A percentile compares a stretch with the other conserved stretches of the same genome.
Conservation (phyloP, 2,888 invertebrate species). For the Hirtodrosophila confusa region DNA sequence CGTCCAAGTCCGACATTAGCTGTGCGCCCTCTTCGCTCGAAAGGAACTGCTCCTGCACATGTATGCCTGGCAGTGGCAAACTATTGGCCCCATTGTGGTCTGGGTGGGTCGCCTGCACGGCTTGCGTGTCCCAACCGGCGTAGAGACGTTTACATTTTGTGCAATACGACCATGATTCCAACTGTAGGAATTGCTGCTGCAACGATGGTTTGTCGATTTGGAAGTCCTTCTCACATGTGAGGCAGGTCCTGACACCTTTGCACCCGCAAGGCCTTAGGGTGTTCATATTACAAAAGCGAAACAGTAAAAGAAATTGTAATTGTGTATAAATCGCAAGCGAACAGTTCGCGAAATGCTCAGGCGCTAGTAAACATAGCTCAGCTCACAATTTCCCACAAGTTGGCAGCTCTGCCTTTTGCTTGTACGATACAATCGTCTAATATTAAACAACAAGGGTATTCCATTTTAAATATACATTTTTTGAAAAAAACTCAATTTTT, state of each 20-base stretch:
- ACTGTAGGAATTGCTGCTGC: constrained; percentile 83
- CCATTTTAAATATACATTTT: no score
- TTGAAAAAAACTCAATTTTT: no score
- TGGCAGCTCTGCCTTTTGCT: constrained; percentile 11
- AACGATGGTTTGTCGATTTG: constrained; percentile 85
- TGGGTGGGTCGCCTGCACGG: constrained; percentile 87
- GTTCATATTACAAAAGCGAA: constrained; percentile 67
- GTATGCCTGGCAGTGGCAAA: constrained; percentile 87
- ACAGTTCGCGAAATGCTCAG: neutral
- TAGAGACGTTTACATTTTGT: constrained; percentile 90
- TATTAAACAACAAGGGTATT: no score
- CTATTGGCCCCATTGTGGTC: constrained; percentile 84
- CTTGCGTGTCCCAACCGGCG: constrained; percentile 88
- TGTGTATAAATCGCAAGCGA: no score
- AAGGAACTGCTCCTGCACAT: constrained; percentile 90
- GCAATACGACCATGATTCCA: constrained; percentile 90
- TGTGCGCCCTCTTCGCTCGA: constrained; percentile 87
- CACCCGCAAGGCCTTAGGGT: constrained; percentile 91
- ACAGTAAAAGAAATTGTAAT: neutral
- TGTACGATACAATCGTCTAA: neutral
- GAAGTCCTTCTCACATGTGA: constrained; percentile 91
- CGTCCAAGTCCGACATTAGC: constrained; percentile 89
- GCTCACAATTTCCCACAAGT: neutral
- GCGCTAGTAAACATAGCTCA: neutral
- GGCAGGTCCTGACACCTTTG: constrained; percentile 94